These are phyloP conservation scores for Cynopterus sphinx DNA, from an alignment of 2,797 vertebrate genomes.

Conservation along the genomic window DNA sequence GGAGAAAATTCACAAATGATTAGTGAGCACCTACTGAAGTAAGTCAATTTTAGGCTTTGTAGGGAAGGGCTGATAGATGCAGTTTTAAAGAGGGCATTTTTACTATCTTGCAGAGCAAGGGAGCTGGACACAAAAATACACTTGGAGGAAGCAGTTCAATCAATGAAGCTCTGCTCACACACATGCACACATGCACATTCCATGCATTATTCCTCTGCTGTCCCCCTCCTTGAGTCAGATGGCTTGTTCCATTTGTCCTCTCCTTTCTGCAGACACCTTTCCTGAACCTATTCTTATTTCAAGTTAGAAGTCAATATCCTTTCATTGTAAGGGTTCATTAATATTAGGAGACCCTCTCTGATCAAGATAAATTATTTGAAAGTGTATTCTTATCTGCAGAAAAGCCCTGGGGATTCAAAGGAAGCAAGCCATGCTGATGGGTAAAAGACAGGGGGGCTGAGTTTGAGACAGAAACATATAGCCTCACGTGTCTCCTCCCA, in stretches of 20 bases:
- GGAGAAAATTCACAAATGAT: not conserved
- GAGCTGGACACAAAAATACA: not conserved
- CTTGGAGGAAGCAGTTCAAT: not conserved
- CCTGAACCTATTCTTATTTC: not conserved
- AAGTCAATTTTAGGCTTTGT: not conserved
- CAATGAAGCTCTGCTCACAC: not conserved
- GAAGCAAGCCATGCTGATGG: not conserved
- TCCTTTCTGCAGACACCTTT: not conserved
- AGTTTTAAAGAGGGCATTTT: not conserved
- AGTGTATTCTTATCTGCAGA: not conserved
- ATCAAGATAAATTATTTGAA: not conserved
- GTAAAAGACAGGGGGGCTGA: not conserved
- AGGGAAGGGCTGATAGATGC: not conserved
- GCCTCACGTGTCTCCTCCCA: no score
- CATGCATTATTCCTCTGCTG: not conserved
- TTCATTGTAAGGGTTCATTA: not conserved
- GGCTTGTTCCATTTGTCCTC: not conserved
- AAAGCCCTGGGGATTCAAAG: not conserved
- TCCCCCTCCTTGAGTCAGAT: not conserved
- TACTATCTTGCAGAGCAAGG: not conserved
- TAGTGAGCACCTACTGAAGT: not conserved
- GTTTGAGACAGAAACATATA: not conserved
- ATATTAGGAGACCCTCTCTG: not conserved
- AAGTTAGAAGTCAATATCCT: not conserved
- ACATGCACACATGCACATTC: rapidly evolving